Percentiles rank a stretch among this genome's conserved stretches.
These are phyloP conservation scores for Erithacus rubecula DNA, from an alignment of 2,797 vertebrate species.

Conservation along the genomic window DNA sequence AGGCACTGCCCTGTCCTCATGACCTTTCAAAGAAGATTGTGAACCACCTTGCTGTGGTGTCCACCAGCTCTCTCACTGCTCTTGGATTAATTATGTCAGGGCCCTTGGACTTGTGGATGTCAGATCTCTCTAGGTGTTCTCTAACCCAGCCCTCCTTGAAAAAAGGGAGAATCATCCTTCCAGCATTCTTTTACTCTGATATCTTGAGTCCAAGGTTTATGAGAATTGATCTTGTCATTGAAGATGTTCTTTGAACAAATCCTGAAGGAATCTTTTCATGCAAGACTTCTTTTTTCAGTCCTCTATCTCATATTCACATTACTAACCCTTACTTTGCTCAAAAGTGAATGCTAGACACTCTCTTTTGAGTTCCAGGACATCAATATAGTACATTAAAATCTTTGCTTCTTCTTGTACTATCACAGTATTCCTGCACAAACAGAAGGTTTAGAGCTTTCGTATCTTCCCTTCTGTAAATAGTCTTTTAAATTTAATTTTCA, in stretches of 20 bases:
- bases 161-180: neutral
- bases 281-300: neutral
- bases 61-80: neutral
- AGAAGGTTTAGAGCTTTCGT: neutral
- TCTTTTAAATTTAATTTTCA: neutral
- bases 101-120: neutral
- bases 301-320: neutral
- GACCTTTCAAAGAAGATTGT: neutral
- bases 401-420: neutral
- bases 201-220: neutral
- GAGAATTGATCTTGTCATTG: neutral
- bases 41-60: rapidly evolving
- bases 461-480: neutral
- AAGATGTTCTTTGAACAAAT: neutral
- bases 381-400: neutral
- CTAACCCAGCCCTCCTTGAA: neutral
- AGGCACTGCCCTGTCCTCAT: neutral
- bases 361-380: neutral
- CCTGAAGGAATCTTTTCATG: neutral
- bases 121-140: neutral
- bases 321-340: neutral
- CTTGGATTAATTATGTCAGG: neutral
- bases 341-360: neutral
- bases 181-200: neutral
- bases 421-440: neutral